Evolutionary conservation across 2,888 invertebrate species (phyloP), one percentile per base, ranked within the genome.

Genomic region (Gortyna flavago): DNA sequence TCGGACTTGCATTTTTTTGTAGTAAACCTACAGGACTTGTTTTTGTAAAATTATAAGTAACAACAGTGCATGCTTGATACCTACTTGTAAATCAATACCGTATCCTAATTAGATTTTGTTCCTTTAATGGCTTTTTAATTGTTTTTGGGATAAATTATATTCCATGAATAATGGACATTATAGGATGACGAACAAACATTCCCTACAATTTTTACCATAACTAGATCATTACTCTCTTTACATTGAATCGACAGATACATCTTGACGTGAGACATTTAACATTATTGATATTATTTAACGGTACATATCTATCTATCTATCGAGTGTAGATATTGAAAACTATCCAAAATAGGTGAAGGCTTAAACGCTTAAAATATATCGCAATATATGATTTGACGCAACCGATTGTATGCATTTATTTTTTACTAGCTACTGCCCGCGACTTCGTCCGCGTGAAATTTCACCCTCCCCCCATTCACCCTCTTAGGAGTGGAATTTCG

Each of bases 291-390:
- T 44, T 67, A 69, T 65, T 67, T 70, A 72, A 59, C 38, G 25
- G 1, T 75, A 16, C 38, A 25, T 77, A 83, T 72, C 59, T 74
- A 61, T 66, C 51, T 77, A 51, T 66, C 59, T 77, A 44, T 48
- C 67, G 70, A 64, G 48, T 69, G 38, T 66, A 75, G 61, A 74
- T 84, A 67, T 59, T 61, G 85, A 59, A 83, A 72, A 85, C 48
- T 77, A 62, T 6, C 54, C 35, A 59, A 87, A 81, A 84, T 88
- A 79, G 86, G 86, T 86, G 75, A 87, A 87, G 87, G 88, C 83
- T 74, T 77, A 13, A 48, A 69, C 8, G n/a, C n/a, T n/a, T n/a
- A n/a, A n/a, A n/a, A 32, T 54, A 11, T 62, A 32, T 54, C 66
- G 77, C 66, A 80, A 87, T 67, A 73, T 65, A 64, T 57, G 48